Percentiles rank a stretch among this genome's conserved stretches.
Evolutionary conservation across 2,797 vertebrate genomes (phyloP).

Genomic region (Hylomyscus alleni): DNA sequence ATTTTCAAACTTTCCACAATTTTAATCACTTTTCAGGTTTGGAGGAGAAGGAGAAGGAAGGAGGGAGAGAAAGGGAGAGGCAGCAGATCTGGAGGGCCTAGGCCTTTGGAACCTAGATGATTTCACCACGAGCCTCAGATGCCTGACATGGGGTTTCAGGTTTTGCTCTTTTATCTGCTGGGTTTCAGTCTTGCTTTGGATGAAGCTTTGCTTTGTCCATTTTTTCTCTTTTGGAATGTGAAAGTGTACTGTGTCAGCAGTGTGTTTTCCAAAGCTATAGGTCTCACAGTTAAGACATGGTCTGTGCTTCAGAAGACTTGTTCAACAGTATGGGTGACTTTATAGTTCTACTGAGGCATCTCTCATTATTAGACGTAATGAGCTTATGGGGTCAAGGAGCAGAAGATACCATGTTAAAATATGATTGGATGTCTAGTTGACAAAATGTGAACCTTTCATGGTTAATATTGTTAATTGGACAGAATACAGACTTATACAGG

Average conservation of each 20-base stretch:
- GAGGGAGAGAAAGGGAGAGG: neutral
- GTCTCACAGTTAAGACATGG: neutral
- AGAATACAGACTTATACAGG: too few relatives aligned
- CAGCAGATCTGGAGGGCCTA: neutral
- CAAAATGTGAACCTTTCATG: too few relatives aligned
- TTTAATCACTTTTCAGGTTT: neutral
- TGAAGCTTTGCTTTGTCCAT: neutral
- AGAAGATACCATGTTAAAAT: too few relatives aligned
- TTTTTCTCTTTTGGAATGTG: neutral
- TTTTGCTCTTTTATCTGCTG: neutral
- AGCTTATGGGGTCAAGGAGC: too few relatives aligned
- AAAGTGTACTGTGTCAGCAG: too few relatives aligned
- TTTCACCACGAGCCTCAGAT: neutral
- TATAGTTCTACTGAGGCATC: too few relatives aligned
- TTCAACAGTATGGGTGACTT: neutral
- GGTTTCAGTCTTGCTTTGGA: neutral
- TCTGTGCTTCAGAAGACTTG: neutral
- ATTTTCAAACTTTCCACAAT: slow-evolving; percentile 16
- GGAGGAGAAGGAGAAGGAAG: too few relatives aligned
- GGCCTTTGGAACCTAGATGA: neutral
- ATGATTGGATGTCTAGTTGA: too few relatives aligned
- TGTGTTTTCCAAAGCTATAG: neutral
- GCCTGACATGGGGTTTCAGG: neutral
- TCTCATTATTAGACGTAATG: too few relatives aligned
- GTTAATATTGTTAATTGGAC: too few relatives aligned